Percentiles rank a stretch among this genome's conserved stretches.
Conservation (phyloP, 2,797 vertebrate species). For the Pipistrellus pygmaeus region DNA sequence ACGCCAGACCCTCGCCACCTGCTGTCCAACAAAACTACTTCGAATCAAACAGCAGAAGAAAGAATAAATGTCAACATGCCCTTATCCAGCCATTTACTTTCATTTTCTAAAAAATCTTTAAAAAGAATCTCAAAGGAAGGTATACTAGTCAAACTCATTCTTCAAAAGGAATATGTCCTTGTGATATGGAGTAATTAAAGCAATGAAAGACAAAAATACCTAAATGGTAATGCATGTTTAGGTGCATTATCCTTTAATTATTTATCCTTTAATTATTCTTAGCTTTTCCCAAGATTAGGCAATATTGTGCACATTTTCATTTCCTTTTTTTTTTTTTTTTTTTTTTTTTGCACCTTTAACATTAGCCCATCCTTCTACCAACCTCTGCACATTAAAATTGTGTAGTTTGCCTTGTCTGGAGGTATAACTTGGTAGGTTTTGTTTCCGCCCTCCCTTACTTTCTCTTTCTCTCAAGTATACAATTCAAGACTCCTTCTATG, state of each 20-base stretch:
- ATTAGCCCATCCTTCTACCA: not conserved
- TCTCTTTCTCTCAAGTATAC: not conserved
- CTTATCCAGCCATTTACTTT: conserved; percentile 3
- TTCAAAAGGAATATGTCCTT: conserved; percentile 19
- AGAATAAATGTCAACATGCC: conserved; percentile 49
- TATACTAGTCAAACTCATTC: not conserved
- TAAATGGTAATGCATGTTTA: not conserved
- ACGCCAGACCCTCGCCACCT: not conserved
- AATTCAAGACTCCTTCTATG: not conserved
- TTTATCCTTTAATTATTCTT: not conserved
- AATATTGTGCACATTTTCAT: not conserved
- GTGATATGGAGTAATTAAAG: not conserved
- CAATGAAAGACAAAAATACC: not conserved
- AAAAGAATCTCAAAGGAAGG: not conserved
- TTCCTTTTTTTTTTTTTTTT: not conserved
- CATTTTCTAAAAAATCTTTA: not conserved
- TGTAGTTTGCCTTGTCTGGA: not conserved
- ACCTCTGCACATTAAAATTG: not conserved
- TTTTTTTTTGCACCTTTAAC: not conserved
- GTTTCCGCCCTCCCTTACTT: not conserved
- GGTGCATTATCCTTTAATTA: not conserved
- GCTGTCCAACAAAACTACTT: not conserved
- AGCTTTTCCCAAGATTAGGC: not conserved
- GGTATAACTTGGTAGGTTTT: not conserved
- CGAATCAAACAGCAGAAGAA: conserved; percentile 31